Evolutionary conservation across 1,140 invertebrate genomes (phyloP).

Genomic region (Augochlora pura): DNA sequence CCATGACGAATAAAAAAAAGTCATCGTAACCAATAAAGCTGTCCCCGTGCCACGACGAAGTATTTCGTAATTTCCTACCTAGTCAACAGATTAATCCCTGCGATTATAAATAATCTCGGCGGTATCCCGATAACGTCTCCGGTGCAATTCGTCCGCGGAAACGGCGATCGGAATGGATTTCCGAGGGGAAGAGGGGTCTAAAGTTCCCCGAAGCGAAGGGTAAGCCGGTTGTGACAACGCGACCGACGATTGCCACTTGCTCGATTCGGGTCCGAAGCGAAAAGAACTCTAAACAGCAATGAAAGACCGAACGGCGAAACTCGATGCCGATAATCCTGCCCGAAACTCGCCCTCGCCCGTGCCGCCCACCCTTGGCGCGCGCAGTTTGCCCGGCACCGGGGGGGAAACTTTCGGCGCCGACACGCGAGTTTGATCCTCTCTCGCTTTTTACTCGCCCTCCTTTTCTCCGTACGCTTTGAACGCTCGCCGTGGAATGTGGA

Average conservation of each 20-base stretch:
- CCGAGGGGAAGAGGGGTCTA: neutral
- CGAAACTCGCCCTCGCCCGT: conserved; percentile 19
- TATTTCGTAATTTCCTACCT: no score
- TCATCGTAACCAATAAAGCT: no score
- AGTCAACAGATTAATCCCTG: no score
- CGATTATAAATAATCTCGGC: no score
- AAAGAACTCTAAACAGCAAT: conserved; percentile 61
- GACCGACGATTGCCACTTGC: conserved; percentile 41
- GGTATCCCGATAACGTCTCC: no score
- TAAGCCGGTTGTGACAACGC: neutral
- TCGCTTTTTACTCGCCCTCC: conserved; percentile 15
- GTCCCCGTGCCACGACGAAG: no score
- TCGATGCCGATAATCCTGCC: conserved; percentile 55
- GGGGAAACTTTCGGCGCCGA: conserved; percentile 35
- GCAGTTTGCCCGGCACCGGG: neutral
- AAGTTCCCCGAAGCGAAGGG: neutral
- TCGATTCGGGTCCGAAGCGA: conserved; percentile 8
- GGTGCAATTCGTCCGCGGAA: no score
- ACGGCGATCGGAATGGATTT: neutral
- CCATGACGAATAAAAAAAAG: no score
- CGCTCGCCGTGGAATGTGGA: conserved; percentile 27
- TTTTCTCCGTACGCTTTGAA: conserved; percentile 17
- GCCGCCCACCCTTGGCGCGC: no score
- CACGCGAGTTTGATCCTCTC: conserved; percentile 49
- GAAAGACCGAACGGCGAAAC: conserved; percentile 53